Percentiles rank a stretch among this genome's conserved stretches.
Evolutionary conservation across 2,888 invertebrate species (phyloP).

Genomic region (Troides oblongomaculatus): DNA sequence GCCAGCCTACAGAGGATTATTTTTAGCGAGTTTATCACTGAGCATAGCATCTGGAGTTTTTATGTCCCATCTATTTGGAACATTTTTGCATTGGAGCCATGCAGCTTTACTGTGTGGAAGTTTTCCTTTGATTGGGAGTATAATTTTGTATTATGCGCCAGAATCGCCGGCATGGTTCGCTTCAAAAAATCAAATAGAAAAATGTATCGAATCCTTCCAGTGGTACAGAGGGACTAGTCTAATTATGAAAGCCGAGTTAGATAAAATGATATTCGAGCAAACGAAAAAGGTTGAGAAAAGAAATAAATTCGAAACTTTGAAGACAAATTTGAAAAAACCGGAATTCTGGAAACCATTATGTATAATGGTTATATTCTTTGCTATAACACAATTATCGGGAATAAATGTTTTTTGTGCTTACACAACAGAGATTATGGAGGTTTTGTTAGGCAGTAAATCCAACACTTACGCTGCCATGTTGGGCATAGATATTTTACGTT

Average conservation of each 20-base stretch:
- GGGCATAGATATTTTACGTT: conserved; percentile 82
- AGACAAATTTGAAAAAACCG: conserved; percentile 67
- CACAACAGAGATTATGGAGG: conserved; percentile 83
- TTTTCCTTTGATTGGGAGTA: conserved; percentile 75
- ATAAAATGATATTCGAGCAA: conserved; percentile 69
- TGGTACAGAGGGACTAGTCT: conserved; percentile 80
- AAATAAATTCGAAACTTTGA: conserved; percentile 58
- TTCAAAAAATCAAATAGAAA: conserved; percentile 77
- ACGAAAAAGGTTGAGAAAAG: conserved; percentile 52
- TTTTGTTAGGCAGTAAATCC: conserved; percentile 72
- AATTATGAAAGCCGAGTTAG: conserved; percentile 72
- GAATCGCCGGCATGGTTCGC: conserved; percentile 86
- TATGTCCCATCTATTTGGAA: conserved; percentile 83
- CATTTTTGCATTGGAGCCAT: conserved; percentile 80
- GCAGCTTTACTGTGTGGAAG: conserved; percentile 78
- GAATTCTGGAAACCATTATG: conserved; percentile 82
- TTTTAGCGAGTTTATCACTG: conserved; percentile 81
- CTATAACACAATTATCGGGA: conserved; percentile 84
- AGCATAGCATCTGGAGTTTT: conserved; percentile 83
- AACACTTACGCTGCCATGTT: conserved; percentile 83
- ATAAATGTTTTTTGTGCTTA: conserved; percentile 86
- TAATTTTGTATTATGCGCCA: conserved; percentile 79
- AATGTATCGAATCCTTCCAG: conserved; percentile 80
- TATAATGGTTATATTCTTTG: conserved; percentile 83
- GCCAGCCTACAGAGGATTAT: conserved; percentile 81